Evolutionary conservation across 2,797 vertebrate species (phyloP).

Genomic region (Ctenopoma kingsleyae): DNA sequence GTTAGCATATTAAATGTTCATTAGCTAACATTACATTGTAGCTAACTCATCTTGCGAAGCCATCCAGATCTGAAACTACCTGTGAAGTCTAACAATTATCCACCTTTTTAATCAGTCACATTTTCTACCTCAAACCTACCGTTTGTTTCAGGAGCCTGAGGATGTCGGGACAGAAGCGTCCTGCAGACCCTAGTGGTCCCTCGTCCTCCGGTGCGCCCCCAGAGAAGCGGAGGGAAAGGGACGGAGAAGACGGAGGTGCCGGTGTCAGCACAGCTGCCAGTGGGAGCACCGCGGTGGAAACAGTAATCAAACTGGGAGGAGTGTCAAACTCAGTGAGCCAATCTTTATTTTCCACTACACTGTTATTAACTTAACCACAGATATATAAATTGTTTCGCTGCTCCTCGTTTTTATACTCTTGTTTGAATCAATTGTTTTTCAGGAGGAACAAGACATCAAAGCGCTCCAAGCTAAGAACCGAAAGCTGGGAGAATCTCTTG

Average conservation of each 20-base stretch:
- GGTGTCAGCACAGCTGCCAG: constrained; percentile 78
- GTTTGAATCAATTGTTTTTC: constrained; percentile 27
- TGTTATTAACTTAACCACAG: background rate
- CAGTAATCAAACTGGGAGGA: constrained; percentile 94
- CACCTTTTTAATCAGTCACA: background rate
- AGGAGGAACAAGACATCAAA: constrained; percentile 98
- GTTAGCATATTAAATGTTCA: background rate
- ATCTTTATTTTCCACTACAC: background rate
- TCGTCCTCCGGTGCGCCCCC: constrained; percentile 78
- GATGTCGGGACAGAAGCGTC: constrained; percentile 88
- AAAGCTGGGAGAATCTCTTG: constrained; percentile 94
- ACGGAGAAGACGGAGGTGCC: constrained; percentile 80
- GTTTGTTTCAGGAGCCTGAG: constrained; percentile 52
- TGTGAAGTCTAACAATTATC: background rate
- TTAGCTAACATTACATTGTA: background rate
- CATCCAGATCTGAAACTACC: background rate
- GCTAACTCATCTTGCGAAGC: background rate
- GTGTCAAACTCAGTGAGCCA: constrained; percentile 91
- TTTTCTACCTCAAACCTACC: background rate
- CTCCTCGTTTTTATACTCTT: background rate
- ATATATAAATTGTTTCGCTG: background rate
- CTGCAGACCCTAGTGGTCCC: constrained; percentile 78
- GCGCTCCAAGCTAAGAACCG: constrained; percentile 95
- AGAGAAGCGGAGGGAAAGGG: constrained; percentile 83
- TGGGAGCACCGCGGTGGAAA: constrained; percentile 86